A percentile compares a stretch with the other conserved stretches of the same genome.
Conservation (phyloP, 2,113 vertebrate species). For the Artemisiospiza belli region DNA sequence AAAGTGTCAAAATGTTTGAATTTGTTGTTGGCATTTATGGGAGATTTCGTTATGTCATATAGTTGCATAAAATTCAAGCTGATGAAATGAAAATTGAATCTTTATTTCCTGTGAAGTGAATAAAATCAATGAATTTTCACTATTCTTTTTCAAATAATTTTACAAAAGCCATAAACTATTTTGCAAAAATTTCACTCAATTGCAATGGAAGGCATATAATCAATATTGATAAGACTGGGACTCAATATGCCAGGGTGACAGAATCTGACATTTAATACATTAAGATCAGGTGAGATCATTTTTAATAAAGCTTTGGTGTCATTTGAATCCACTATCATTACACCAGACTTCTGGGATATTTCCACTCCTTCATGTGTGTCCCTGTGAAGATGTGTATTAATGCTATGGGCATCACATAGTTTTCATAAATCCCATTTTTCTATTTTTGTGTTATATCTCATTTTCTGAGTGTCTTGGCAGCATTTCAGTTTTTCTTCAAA, state of each 20-base stretch:
- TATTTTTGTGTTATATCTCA: not conserved
- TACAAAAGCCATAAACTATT: not conserved
- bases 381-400: not conserved
- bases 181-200: not conserved
- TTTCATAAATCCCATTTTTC: not conserved
- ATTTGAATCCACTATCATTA: not conserved
- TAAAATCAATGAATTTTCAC: not conserved
- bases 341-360: not conserved
- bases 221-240: not conserved
- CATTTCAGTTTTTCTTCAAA: not conserved
- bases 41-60: not conserved
- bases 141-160: not conserved
- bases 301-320: not conserved
- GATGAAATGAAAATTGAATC: not conserved
- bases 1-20: not conserved
- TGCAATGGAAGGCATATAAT: not conserved
- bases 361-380: not conserved
- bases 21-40: not conserved
- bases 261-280: not conserved
- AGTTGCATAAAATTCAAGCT: not conserved
- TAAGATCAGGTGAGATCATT: not conserved
- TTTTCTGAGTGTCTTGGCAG: not conserved
- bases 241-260: not conserved
- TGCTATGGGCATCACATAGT: not conserved
- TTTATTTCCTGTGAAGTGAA: not conserved